Evolutionary conservation across 2,888 invertebrate genomes (phyloP), one percentile per base, ranked within the genome.

Genomic region (Amblyjoppa proteus): DNA sequence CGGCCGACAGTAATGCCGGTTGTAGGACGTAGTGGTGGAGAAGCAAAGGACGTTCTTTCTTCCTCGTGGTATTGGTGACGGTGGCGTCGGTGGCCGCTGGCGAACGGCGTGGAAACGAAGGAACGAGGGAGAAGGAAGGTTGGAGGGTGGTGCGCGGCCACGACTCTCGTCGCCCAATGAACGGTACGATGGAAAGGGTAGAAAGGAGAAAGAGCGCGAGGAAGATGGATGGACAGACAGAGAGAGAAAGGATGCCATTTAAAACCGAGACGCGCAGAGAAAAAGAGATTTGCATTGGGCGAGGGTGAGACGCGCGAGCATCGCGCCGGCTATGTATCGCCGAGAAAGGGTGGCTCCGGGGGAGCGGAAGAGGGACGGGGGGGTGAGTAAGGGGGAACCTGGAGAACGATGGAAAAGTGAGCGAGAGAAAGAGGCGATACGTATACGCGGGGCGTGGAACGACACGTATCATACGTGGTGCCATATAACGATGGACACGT

Each of bases 391-490:
- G 69, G 53, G 80, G 77, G 45, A 51, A 75, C 31, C 49, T 9
- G 66, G 81, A 81, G 83, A 81, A 75, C 77, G 74, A 70, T 34
- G 82, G 83, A 66, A 87, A 88, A 87, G 88, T 85, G 89, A 89
- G 86, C 87, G 88, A 88, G 89, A 25, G 70, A 78, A 20, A 58
- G 71, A 80, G 64, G 56, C 45, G 31, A 76, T 68, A 75, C 76
- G 74, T 73, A 58, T 73, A 58, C 28, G 64, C 77, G 88, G 91
- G 90, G 89, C 90, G 91, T 90, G 90, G 89, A 90, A 91, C 92
- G 90, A 92, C 91, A 91, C 91, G 90, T 91, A 91, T 91, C 91
- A 89, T 90, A 90, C 90, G 89, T 90, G 90, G 90, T 89, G 89
- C 89, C 90, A 88, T 90, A 89, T 89, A 89, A 89, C 88, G 88